These are phyloP conservation scores for Caenorhabditis sulstoni DNA, from an alignment of 2,888 invertebrate genomes.

Conservation along the genomic window DNA sequence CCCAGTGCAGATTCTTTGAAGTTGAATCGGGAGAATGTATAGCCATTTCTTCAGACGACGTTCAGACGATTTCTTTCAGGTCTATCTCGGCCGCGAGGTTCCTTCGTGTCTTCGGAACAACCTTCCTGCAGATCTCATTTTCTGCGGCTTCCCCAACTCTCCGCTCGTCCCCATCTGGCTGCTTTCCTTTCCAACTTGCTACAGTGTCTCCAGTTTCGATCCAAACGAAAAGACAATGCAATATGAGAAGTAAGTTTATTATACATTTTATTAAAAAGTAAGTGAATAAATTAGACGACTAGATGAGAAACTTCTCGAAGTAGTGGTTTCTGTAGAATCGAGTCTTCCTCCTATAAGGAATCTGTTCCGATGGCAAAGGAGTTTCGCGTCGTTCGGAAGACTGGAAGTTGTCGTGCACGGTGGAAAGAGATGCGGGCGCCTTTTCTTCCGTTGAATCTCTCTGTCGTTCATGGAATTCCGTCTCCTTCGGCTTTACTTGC, in stretches of 20 bases:
- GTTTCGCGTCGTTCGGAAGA: slow-evolving; percentile 35
- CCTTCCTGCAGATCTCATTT: slow-evolving; percentile 62
- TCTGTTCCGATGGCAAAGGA: slow-evolving; percentile 42
- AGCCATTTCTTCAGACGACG: neutral
- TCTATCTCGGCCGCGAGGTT: slow-evolving; percentile 42
- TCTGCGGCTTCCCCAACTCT: slow-evolving; percentile 71
- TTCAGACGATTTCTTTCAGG: slow-evolving; percentile 15
- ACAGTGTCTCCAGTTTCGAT: slow-evolving; percentile 53
- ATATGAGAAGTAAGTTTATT: slow-evolving; percentile 51
- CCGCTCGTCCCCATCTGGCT: slow-evolving; percentile 76
- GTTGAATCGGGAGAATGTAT: slow-evolving; percentile 21
- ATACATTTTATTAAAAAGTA: slow-evolving; percentile 34
- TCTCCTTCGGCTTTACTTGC: slow-evolving; percentile 34
- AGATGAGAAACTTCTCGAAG: slow-evolving; percentile 44
- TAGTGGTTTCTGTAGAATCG: slow-evolving; percentile 52
- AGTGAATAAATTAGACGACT: slow-evolving; percentile 23
- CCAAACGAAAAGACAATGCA: slow-evolving; percentile 45
- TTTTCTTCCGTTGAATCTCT: slow-evolving; percentile 26
- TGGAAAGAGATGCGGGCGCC: neutral
- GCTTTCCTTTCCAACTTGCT: slow-evolving; percentile 71
- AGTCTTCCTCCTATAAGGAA: slow-evolving; percentile 32
- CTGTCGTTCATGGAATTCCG: neutral
- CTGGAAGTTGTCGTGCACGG: slow-evolving; percentile 36
- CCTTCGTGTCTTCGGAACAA: slow-evolving; percentile 15
- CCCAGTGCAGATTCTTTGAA: slow-evolving; percentile 11